Evolutionary conservation across 2,113 vertebrate genomes (phyloP), one percentile per base, ranked within the genome.

Genomic region (Cepphus grylle): DNA sequence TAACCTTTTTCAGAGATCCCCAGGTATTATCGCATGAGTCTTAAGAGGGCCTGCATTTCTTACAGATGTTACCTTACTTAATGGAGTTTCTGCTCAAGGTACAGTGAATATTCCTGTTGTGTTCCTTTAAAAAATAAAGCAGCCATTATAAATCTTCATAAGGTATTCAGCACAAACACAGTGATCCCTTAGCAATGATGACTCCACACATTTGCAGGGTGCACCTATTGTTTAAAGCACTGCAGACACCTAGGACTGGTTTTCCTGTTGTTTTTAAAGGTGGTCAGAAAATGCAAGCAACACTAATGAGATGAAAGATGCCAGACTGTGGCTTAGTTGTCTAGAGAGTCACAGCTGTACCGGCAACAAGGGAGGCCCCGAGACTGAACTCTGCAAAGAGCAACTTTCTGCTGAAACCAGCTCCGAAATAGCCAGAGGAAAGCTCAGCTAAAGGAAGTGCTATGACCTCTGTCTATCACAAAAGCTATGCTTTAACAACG

Each of bases 111-210:
- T 52, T 88, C 30, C 79, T 36, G 32, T 17, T 84, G 42, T 71
- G 62, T 78, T 90, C 86, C 91, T 95, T 92, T 65, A 93, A 94
- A 94, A 93, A 93, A 90, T 71, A 20, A 34, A 66, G 34, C 61
- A 59, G 23, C 26, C 36, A 26, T 91, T 91, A 71, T 88, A 92
- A 86, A 94, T 92, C 78, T 93, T 94, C 36, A 59, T 61, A 20
- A 93, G 52, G 56, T 82, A 85, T 96, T 97, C 84, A 93, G 83
- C 82, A 95, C 80, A 86, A 91, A 96, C 76, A 93, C 85, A 90
- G 71, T 2, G 2, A 81, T 81, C 74, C 32, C 74, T 87, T 59
- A 65, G 77, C 83, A 95, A 62, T n/a, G 81, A 96, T 10, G 34
- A 93, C 87, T 90, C 47, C 49, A 79, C 43, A 86, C 50, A 79